phyloP scores from a whole-genome alignment of 2,888 invertebrate species.

The Lobophora halterata region DNA sequence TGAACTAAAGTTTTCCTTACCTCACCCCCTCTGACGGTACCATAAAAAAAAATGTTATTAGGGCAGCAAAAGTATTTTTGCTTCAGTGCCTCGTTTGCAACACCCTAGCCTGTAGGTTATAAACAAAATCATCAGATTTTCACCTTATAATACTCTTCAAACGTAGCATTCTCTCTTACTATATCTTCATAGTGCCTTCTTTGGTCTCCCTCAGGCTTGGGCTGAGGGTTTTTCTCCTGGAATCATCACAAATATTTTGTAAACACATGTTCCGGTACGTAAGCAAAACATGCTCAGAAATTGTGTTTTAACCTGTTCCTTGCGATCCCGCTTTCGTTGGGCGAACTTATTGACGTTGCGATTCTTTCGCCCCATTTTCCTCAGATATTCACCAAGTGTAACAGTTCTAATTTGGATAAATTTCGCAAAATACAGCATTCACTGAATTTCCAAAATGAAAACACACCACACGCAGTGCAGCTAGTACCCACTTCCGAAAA shows the following conservation, averaged over 20 bases:
- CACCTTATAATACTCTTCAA: conserved; percentile 92
- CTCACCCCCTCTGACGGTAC: too few relatives aligned
- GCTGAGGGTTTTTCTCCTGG: conserved; percentile 67
- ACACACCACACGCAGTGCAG: background rate
- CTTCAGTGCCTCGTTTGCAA: background rate
- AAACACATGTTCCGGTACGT: conserved; percentile 29
- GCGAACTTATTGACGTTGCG: conserved; percentile 81
- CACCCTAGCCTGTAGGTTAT: conserved; percentile 10
- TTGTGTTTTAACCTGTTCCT: conserved; percentile 62
- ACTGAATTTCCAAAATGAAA: background rate
- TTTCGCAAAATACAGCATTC: conserved; percentile 14
- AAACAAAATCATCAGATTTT: background rate
- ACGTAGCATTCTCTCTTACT: conserved; percentile 89
- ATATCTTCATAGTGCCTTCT: conserved; percentile 87
- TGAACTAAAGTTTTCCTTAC: too few relatives aligned
- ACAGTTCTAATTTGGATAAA: conserved; percentile 48
- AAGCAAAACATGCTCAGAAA: conserved; percentile 10
- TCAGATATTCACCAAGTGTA: conserved; percentile 60
- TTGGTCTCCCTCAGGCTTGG: conserved; percentile 60
- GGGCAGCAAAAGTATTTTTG: too few relatives aligned
- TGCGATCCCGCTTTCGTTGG: conserved; percentile 79
- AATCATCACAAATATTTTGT: conserved; percentile 31
- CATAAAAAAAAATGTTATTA: too few relatives aligned
- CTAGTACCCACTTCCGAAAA: too few relatives aligned
- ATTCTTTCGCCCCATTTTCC: conserved; percentile 65